Conservation (phyloP, 2,797 vertebrate genomes). For the Pangasius krempfi region DNA sequence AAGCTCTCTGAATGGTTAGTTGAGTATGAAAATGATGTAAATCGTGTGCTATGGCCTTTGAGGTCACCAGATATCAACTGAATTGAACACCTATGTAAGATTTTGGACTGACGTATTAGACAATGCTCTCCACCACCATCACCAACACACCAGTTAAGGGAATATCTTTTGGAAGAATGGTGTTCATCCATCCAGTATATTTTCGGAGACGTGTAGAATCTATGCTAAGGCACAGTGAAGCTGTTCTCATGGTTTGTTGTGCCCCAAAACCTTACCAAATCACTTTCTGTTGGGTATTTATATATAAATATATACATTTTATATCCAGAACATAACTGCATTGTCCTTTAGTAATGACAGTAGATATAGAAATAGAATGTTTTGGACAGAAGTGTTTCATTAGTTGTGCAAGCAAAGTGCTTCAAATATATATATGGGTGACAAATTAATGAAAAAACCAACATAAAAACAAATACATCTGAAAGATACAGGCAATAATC, state of each 20-base stretch:
- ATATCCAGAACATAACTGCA: not conserved
- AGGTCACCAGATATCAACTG: not conserved
- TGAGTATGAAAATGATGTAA: constrained; percentile 2
- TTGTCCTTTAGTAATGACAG: not conserved
- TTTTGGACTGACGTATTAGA: not conserved
- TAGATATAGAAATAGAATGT: not conserved
- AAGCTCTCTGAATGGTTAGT: not conserved
- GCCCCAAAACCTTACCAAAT: not conserved
- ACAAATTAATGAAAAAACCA: not conserved
- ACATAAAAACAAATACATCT: not conserved
- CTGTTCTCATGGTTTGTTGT: not conserved
- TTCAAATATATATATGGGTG: not conserved
- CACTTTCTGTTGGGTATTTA: not conserved
- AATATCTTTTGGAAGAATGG: not conserved
- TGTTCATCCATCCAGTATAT: not conserved
- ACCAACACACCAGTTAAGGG: not conserved
- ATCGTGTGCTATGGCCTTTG: not conserved
- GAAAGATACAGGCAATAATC: constrained; percentile 29
- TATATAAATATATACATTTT: not conserved
- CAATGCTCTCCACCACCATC: not conserved
- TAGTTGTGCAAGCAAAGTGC: constrained; percentile 7
- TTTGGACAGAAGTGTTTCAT: not conserved
- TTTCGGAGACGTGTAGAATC: not conserved
- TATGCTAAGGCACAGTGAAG: not conserved
- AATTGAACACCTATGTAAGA: not conserved